Evolutionary conservation across 1,140 invertebrate species (phyloP).

Genomic region (Drosophila sproati): DNA sequence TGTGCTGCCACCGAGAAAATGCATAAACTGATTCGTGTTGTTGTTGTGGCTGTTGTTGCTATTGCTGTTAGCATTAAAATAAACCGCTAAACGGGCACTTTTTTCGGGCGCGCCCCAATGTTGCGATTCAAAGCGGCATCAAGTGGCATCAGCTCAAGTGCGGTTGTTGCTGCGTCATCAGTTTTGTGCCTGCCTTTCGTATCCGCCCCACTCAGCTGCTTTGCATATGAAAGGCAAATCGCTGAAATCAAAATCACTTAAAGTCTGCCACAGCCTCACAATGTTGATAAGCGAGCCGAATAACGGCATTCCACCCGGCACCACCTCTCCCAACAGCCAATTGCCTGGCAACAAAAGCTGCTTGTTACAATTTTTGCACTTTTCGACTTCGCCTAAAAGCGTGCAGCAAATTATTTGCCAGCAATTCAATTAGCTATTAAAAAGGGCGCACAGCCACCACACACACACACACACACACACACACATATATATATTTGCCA

Average conservation of each 20-base stretch:
- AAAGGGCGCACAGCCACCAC: slow-evolving; percentile 3
- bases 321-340: slow-evolving; percentile 11
- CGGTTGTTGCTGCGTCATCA: slow-evolving; percentile 44
- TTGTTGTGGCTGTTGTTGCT: slow-evolving; percentile 20
- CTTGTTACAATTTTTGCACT: slow-evolving; percentile 67
- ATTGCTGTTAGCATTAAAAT: slow-evolving; percentile 68
- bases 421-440: slow-evolving; percentile 74
- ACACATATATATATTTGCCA: slow-evolving; percentile 7
- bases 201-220: slow-evolving; percentile 31
- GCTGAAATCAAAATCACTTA: slow-evolving; percentile 65
- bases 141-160: slow-evolving; percentile 48
- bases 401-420: slow-evolving; percentile 53
- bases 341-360: slow-evolving; percentile 54
- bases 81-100: slow-evolving; percentile 71
- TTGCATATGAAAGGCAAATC: slow-evolving; percentile 76
- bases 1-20: slow-evolving; percentile 20
- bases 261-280: slow-evolving; percentile 30
- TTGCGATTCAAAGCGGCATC: slow-evolving; percentile 6
- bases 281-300: slow-evolving; percentile 52
- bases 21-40: slow-evolving; percentile 55
- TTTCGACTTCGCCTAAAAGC: slow-evolving; percentile 44
- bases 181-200: slow-evolving; percentile 2
- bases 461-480: slow-evolving; percentile 3
- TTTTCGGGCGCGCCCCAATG: slow-evolving; percentile 52
- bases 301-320: slow-evolving; percentile 25